Evolutionary conservation across 1,140 invertebrate genomes (phyloP).

Genomic region (Mya arenaria): DNA sequence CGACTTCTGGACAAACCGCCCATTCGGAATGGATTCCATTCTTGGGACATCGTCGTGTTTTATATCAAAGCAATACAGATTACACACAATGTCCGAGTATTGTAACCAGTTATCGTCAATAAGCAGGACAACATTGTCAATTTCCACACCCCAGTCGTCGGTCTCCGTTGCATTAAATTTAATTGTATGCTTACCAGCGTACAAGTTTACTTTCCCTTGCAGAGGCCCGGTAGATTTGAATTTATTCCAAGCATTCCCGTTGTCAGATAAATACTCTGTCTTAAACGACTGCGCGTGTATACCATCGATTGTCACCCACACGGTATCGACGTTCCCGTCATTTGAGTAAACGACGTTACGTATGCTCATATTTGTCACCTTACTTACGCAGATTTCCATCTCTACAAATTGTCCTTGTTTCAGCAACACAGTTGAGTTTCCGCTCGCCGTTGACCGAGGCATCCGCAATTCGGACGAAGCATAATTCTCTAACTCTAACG

Average conservation of each 20-base stretch:
- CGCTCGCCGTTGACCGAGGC: constrained; percentile 32
- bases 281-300: constrained; percentile 13
- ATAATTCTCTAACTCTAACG: constrained; percentile 32
- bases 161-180: constrained; percentile 6
- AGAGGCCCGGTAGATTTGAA: constrained; percentile 16
- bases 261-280: not conserved
- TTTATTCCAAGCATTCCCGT: constrained; percentile 41
- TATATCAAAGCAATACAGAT: constrained; percentile 41
- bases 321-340: constrained; percentile 19
- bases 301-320: not conserved
- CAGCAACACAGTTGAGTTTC: constrained; percentile 29
- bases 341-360: constrained; percentile 33
- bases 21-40: constrained; percentile 37
- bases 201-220: not conserved
- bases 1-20: constrained; percentile 47
- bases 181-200: constrained; percentile 13
- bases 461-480: constrained; percentile 4
- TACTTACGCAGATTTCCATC: constrained; percentile 29
- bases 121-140: constrained; percentile 19
- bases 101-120: constrained; percentile 12
- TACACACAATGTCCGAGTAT: constrained; percentile 20
- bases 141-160: constrained; percentile 42
- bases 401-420: constrained; percentile 4
- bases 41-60: constrained; percentile 33
- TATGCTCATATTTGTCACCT: not conserved